phyloP scores from a whole-genome alignment of 2,888 invertebrate genomes.

The Colletes collaris region DNA sequence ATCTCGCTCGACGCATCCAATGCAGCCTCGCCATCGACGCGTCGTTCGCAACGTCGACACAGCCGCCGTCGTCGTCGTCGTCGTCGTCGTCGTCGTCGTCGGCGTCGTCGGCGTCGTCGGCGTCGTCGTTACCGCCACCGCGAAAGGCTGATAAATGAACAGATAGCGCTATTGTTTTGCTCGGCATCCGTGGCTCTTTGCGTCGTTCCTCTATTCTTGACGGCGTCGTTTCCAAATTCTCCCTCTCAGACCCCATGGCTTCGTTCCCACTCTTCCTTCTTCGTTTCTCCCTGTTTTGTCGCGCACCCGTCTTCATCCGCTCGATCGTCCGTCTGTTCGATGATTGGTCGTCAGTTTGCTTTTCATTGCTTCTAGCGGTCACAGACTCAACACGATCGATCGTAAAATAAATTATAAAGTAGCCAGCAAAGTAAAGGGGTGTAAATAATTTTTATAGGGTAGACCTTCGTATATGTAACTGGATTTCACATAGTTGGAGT shows the following conservation, averaged over 20 bases:
- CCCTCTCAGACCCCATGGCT: constrained; percentile 8
- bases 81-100: constrained; percentile 58
- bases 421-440: too few species aligned
- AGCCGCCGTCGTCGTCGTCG: constrained; percentile 59
- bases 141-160: constrained; percentile 82
- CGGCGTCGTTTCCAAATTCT: constrained; percentile 53
- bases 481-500: too few species aligned
- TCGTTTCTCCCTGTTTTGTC: background rate
- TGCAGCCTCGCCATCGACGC: constrained; percentile 55
- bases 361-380: too few species aligned
- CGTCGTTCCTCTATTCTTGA: constrained; percentile 65
- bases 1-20: constrained; percentile 64
- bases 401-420: too few species aligned
- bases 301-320: background rate
- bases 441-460: too few species aligned
- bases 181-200: constrained; percentile 76
- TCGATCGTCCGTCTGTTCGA: background rate
- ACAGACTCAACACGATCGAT: too few species aligned
- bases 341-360: too few species aligned
- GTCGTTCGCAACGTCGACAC: constrained; percentile 47
- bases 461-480: too few species aligned
- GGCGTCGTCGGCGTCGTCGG: constrained; percentile 60
- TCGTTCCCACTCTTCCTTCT: background rate
- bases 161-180: constrained; percentile 80
- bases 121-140: constrained; percentile 32